Evolutionary conservation across 2,888 invertebrate species (phyloP), one percentile per base, ranked within the genome.

Genomic region (Drosophila acutilabella): DNA sequence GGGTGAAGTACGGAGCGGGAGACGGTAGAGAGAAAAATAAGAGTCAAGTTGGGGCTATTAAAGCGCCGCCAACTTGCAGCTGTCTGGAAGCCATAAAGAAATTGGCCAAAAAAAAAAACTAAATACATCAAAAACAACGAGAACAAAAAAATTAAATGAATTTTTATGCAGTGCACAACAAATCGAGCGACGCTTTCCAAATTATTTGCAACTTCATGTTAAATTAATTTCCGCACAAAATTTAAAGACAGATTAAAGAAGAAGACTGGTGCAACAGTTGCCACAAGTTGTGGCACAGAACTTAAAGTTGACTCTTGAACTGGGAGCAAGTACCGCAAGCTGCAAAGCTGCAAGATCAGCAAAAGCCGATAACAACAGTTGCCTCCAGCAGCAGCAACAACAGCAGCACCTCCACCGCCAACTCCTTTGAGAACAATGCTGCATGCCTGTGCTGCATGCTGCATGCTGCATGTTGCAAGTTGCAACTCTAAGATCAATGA

Each of bases 41-140:
- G 59, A 78, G 77, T 69, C 69, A 79, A 82, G 86, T 80, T 80
- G 83, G 58, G 72, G 83, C 88, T 88, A 86, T 83, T 83, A 83
- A 83, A 88, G 80, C 80, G 67, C 70, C 75, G 74, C 77, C 80
- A 67, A 82, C 72, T 88, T 82, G 83, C 88, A 83, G 88, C 83
- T 83, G 83, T 85, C 88, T 74, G 76, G 79, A 83, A 83, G 83
- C 83, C 86, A 83, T 83, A 88, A 85, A 83, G 80, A 75, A 85
- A 83, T 80, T 84, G 74, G 60, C 64, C 64, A 72, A 78, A 69
- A 47, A 51, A 26, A 33, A 16, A 14, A 48, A 48, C 30, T 30
- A 16, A 26, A 48, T 30, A 16, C 30, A 48, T 30, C 26, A 47
- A 26, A 23, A 47, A 30, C 48, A 40, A 45, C 10, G 18, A 44